These are phyloP conservation scores for Falco cherrug DNA, from an alignment of 2,797 vertebrate genomes.

Conservation along the genomic window DNA sequence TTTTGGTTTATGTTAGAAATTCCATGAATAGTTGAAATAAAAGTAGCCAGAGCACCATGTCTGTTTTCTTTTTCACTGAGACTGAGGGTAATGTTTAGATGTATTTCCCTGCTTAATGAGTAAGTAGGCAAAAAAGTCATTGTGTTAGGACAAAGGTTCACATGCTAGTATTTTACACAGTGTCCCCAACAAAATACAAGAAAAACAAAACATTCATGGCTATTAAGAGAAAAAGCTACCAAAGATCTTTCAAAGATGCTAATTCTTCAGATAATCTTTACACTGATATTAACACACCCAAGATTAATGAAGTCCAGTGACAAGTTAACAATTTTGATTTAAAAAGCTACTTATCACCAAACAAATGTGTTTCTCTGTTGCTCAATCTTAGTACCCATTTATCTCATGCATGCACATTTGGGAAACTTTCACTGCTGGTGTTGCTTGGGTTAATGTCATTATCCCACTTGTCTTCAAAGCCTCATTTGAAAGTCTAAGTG, in stretches of 20 bases:
- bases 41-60: background rate
- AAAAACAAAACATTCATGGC: background rate
- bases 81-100: fast-evolving
- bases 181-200: background rate
- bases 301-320: background rate
- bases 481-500: fast-evolving
- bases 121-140: background rate
- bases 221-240: background rate
- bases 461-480: background rate
- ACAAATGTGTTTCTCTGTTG: background rate
- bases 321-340: background rate
- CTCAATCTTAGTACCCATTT: background rate
- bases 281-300: fast-evolving
- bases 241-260: background rate
- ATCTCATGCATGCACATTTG: fast-evolving
- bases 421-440: background rate
- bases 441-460: background rate
- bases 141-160: background rate
- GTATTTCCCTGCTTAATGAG: background rate
- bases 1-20: background rate
- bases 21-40: background rate
- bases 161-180: background rate
- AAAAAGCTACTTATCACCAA: background rate
- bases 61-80: background rate
- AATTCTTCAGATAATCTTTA: background rate